These are phyloP conservation scores for Anastatus disparis DNA, from an alignment of 1,140 invertebrate species.

Conservation along the genomic window DNA sequence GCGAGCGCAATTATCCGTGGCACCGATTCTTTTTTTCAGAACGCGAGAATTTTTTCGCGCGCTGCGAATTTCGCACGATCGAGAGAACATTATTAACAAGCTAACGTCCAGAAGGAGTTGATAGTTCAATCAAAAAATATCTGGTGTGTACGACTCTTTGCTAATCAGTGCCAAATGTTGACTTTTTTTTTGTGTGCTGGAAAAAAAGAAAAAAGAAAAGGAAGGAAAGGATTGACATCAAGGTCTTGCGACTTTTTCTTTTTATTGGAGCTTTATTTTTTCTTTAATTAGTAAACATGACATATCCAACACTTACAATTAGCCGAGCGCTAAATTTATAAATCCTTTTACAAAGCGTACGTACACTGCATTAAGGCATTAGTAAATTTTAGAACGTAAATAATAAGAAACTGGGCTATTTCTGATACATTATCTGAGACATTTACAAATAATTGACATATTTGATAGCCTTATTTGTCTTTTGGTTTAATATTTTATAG, in stretches of 20 bases:
- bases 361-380: too few species aligned
- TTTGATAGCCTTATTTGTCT: too few species aligned
- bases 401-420: too few species aligned
- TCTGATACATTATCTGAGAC: too few species aligned
- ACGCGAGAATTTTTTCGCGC: not conserved
- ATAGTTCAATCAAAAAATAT: constrained; percentile 35
- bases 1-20: not conserved
- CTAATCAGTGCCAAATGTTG: not conserved
- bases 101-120: not conserved
- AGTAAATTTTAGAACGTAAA: too few species aligned
- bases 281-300: constrained; percentile 37
- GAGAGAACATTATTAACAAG: too few species aligned
- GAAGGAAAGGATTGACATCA: not conserved
- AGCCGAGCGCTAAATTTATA: too few species aligned
- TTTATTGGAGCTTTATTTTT: not conserved
- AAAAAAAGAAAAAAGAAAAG: not conserved
- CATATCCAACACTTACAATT: constrained; percentile 30
- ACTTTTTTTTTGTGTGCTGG: not conserved
- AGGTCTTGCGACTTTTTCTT: not conserved
- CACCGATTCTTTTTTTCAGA: not conserved
- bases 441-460: too few species aligned
- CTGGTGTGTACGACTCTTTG: not conserved
- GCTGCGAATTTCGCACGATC: constrained; percentile 3
- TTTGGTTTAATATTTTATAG: too few species aligned
- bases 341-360: too few species aligned